These are phyloP conservation scores for Babylonia areolata DNA, from an alignment of 1,140 invertebrate species.

Conservation along the genomic window DNA sequence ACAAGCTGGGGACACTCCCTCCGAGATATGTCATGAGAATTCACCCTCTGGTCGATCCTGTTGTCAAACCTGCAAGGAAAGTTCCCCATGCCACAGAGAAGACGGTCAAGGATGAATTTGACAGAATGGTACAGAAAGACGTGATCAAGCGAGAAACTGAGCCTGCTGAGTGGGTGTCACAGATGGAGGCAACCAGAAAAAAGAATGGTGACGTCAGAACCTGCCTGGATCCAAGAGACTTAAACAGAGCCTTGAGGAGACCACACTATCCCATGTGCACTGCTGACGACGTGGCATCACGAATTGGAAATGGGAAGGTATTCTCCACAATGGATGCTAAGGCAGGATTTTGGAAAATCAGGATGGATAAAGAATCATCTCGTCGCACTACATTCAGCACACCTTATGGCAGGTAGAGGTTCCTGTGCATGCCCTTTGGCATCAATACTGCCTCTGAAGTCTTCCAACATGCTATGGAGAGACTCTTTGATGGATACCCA, in stretches of 20 bases:
- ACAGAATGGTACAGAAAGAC: constrained; percentile 47
- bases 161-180: constrained; percentile 77
- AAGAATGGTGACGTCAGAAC: constrained; percentile 61
- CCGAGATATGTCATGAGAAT: constrained; percentile 57
- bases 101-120: constrained; percentile 45
- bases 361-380: constrained; percentile 55
- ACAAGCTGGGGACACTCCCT: constrained; percentile 38
- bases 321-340: constrained; percentile 60
- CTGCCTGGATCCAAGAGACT: constrained; percentile 45
- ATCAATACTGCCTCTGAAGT: not conserved
- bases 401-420: not conserved
- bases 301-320: constrained; percentile 35
- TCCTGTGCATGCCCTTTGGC: constrained; percentile 10
- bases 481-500: constrained; percentile 53
- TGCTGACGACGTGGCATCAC: constrained; percentile 44
- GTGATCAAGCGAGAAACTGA: constrained; percentile 58
- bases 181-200: constrained; percentile 76
- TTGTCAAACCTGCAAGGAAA: constrained; percentile 56
- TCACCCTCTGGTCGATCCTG: constrained; percentile 46
- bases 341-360: constrained; percentile 67
- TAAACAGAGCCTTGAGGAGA: constrained; percentile 49
- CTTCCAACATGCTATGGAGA: constrained; percentile 36
- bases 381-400: constrained; percentile 50
- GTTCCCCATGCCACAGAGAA: constrained; percentile 53
- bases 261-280: constrained; percentile 41